phyloP scores from a whole-genome alignment of 2,113 vertebrate species.

The Colaptes auratus region DNA sequence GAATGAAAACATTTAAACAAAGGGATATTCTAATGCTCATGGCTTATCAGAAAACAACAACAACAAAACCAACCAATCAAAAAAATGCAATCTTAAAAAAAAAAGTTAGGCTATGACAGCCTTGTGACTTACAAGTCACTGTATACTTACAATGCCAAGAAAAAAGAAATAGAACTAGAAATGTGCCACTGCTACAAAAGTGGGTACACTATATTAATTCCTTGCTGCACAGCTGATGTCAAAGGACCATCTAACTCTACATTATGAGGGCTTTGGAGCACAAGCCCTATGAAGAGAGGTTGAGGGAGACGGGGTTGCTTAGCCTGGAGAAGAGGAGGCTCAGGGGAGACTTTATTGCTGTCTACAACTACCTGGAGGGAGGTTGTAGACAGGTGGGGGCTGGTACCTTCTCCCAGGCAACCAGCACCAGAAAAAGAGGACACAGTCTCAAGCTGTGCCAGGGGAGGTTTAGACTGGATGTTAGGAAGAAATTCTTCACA shows the following conservation, averaged over 20 bases:
- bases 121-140: not conserved
- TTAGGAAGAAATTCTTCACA: too few relatives aligned
- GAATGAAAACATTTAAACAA: not conserved
- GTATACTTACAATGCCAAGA: not conserved
- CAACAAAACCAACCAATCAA: not conserved
- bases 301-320: too few relatives aligned
- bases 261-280: too few relatives aligned
- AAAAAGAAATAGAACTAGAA: not conserved
- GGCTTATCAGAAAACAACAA: not conserved
- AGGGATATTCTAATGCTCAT: not conserved
- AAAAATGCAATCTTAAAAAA: not conserved
- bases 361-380: too few relatives aligned
- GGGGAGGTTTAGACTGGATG: too few relatives aligned
- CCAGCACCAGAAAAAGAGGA: too few relatives aligned
- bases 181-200: not conserved
- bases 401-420: too few relatives aligned
- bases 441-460: too few relatives aligned
- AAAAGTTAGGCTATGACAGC: not conserved
- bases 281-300: too few relatives aligned
- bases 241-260: not conserved
- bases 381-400: too few relatives aligned
- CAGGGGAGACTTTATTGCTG: too few relatives aligned
- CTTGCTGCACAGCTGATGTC: not conserved
- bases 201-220: not conserved
- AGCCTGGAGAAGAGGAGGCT: too few relatives aligned